Conservation (phyloP, 2,888 invertebrate species). For the Platerodrilus igneus region DNA sequence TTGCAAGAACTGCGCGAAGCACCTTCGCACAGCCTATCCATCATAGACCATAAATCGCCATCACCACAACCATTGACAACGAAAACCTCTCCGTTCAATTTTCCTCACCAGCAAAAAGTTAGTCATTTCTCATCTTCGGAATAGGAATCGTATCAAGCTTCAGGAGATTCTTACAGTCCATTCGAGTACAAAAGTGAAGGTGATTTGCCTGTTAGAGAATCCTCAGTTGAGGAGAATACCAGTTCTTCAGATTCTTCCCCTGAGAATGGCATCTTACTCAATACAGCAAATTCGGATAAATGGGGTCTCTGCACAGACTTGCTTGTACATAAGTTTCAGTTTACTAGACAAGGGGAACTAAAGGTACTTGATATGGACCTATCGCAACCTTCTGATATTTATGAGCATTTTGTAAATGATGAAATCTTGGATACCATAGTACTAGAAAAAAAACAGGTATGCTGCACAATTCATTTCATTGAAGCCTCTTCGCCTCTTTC, state of each 20-base stretch:
- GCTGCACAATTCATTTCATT: conserved; percentile 1
- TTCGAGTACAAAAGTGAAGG: neutral
- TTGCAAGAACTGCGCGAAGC: neutral
- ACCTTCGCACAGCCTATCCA: neutral
- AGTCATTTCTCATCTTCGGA: conserved; percentile 1
- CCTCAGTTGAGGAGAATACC: neutral
- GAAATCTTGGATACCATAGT: conserved; percentile 2
- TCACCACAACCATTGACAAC: too few species aligned
- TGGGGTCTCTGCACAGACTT: neutral
- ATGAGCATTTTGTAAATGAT: conserved; percentile 1
- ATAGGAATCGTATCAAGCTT: neutral
- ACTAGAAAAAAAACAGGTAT: conserved; percentile 2
- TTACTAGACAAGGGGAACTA: too few species aligned
- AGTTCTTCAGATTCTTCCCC: neutral
- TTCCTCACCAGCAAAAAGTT: neutral
- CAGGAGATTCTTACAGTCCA: neutral
- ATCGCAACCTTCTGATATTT: conserved; percentile 1
- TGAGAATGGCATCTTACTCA: neutral
- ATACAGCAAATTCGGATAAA: conserved; percentile 3
- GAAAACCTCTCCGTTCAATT: neutral
- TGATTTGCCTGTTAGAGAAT: neutral
- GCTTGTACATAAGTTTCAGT: too few species aligned
- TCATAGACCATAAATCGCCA: too few species aligned
- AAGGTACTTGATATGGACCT: neutral
- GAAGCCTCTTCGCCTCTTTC: neutral